Evolutionary conservation across 2,113 vertebrate species (phyloP).

Genomic region (Zosterops japonicus): DNA sequence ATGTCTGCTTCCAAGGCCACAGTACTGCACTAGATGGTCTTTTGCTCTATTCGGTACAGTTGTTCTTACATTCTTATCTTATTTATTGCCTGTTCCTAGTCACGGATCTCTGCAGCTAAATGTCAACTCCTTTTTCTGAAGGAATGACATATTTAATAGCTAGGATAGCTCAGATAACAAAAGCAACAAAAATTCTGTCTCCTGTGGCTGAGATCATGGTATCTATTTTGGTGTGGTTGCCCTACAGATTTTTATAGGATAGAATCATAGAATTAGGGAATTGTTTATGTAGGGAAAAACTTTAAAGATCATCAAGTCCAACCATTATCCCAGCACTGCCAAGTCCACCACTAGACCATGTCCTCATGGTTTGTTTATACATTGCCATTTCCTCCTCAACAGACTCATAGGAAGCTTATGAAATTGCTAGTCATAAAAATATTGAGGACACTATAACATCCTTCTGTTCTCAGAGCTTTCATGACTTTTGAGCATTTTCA

Average conservation of each 20-base stretch:
- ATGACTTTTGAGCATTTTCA: background rate
- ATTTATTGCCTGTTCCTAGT: background rate
- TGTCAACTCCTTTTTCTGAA: background rate
- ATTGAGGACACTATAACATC: background rate
- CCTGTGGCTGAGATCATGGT: background rate
- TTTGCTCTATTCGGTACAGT: background rate
- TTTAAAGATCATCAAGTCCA: background rate
- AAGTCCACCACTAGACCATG: background rate
- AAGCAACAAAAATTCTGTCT: background rate
- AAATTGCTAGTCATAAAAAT: slow-evolving; percentile 19
- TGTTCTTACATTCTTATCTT: background rate
- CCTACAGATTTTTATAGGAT: background rate
- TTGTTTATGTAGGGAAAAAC: background rate
- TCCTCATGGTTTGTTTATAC: background rate
- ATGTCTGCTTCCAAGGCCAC: background rate
- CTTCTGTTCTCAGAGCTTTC: slow-evolving; percentile 1
- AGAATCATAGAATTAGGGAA: background rate
- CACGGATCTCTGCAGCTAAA: background rate
- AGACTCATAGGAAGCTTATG: background rate
- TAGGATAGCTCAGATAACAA: slow-evolving; percentile 6
- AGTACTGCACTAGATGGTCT: background rate
- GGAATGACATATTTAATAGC: background rate
- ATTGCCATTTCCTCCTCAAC: background rate
- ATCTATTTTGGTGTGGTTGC: background rate
- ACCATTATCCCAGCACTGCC: background rate